Base-by-base conservation (phyloP, 2,888 invertebrate genomes). In the Cosmia trapezina region DNA sequence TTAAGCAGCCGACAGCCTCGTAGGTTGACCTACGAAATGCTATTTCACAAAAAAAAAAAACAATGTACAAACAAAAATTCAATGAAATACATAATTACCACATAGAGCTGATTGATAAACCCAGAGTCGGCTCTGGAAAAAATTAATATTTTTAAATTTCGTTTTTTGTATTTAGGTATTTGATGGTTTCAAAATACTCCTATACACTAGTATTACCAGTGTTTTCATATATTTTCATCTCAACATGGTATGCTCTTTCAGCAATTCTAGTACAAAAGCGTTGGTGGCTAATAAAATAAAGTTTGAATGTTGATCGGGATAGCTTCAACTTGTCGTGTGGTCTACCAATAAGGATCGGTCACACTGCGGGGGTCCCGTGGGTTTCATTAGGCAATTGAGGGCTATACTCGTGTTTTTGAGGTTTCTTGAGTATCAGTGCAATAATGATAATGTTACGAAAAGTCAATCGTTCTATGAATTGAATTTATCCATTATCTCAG, bases 281-380 rank as follows among this genome's bases (percentile, higher is more conserved):
- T 41, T 5, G 22, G 53, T 37, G 28, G 53, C 14, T 49, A 19
- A 49, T 57, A 22, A 49, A 17, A n/a, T 49, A 22, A 57, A 73
- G n/a, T 49, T 59, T 33, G 8, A n/a, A 47, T 47, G 73, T 71
- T 60, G 49, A 43, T 73, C 14, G 22, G n/a, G 73, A 73, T 57
- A 59, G 33, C 49, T 73, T n/a, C 1, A 43, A 59, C 8, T 49
- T 33, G 49, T 60, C 43, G 7, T 73, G 22, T 19, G 33, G 22
- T 9, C 17, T 12, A 43, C 33, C 60, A 71, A 73, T 71, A 71
- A 73, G 49, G 59, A 47, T 59, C 59, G 73, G 59, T 73, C 49
- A 73, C 73, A 14, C 73, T 51, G 73, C 73, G 33, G 73, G 71
- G 19, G 43, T 14, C 4, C 22, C 49, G 73, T 59, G 73, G 49